Base-by-base conservation (phyloP, 1,140 invertebrate genomes). In the Cotesia vestalis region DNA sequence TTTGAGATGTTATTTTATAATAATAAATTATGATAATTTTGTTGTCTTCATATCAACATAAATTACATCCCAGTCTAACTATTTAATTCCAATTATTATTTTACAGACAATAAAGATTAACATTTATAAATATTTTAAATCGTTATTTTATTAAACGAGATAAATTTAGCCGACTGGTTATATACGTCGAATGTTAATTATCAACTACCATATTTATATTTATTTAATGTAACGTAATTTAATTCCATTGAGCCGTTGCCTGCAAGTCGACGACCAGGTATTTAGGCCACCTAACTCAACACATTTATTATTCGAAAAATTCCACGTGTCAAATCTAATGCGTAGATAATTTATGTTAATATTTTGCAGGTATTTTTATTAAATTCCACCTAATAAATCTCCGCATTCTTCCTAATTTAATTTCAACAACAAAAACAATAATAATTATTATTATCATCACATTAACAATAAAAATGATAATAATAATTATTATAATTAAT, bases 221-320 rank as follows among this genome's bases (percentile, higher is more conserved):
- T 52, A 27, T 64, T 46, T 27, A 60, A 36, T 60, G 6, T 17
- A 40, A 34, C 8, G 38, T 12, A 17, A 27, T 40, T 12, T 38
- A 20, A 38, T 46, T 14, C 46, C 55, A 12, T 38, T 12, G 38
- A 51, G 52, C 38, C 5, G 61, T 35, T 62, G 64, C 69, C 62
- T 53, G 70, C 34, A n/a, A 8, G 51, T 27, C 17, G n/a, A 35
- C 20, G 35, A 34, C 11, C 46, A 46, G 46, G 70, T 72, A 72
- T 72, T 66, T 38, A 72, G 71, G 71, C 71, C 71, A 67, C 53
- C 34, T 68, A 55, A 35, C 66, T 34, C n/a, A 20, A 59, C 59
- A 59, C 40, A 46, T 46, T 46, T 17, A 59, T 20, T 46, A 38
- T 36, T 68, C 20, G 3, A 57, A 57, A 14, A 40, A 35, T 57